phyloP scores from a whole-genome alignment of 92 coral and sea anemone species.

The Siderastrea siderea region DNA sequence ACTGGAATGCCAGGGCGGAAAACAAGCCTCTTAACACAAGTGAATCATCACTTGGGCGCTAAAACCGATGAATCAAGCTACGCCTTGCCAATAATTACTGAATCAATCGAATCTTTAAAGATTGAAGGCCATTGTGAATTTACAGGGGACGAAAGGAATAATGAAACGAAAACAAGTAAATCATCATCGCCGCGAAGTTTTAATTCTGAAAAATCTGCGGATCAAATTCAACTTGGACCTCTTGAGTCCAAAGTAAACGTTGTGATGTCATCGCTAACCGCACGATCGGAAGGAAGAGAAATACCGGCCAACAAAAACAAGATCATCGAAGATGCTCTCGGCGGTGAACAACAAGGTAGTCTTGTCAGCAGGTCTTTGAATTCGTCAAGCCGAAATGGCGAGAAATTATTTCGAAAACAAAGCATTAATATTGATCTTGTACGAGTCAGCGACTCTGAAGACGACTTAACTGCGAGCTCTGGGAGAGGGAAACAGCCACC shows the following conservation, averaged over 20 bases:
- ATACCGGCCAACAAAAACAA: neutral
- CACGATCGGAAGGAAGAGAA: neutral
- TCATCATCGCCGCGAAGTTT: conserved; percentile 19
- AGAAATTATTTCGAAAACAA: conserved; percentile 2
- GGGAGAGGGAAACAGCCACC: neutral
- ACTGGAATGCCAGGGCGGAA: neutral
- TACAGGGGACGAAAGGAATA: neutral
- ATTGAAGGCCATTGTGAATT: neutral
- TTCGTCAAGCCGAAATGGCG: neutral
- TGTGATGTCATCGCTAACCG: neutral
- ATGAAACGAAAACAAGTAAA: conserved; percentile 1
- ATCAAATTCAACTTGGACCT: conserved; percentile 2
- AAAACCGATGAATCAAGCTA: conserved; percentile 27
- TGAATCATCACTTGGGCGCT: neutral
- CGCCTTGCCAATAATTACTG: conserved; percentile 22
- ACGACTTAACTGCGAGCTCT: neutral
- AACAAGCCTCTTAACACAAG: conserved; percentile 5
- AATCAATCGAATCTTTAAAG: conserved; percentile 14
- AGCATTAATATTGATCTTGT: neutral
- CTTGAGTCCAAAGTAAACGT: conserved; percentile 3
- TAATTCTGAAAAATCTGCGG: conserved; percentile 16
- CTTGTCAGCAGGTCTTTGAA: neutral
- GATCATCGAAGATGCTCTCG: neutral
- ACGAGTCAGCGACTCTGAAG: neutral
- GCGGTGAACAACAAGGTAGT: neutral